Evolutionary conservation across 2,888 invertebrate species (phyloP).

Genomic region (Pseudococcus longispinus): DNA sequence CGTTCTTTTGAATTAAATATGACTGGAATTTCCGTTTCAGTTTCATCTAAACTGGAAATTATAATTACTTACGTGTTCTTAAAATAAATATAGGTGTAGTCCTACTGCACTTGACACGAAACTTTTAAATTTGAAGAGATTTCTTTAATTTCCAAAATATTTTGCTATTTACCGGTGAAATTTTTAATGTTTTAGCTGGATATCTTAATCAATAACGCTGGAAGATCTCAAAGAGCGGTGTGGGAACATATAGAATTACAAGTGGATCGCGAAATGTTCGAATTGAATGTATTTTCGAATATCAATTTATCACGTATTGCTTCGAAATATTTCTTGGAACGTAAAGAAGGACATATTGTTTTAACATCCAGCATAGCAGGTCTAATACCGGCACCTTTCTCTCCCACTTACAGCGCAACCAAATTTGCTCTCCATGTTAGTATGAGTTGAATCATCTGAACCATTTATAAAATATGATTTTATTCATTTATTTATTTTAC

Average conservation of each 20-base stretch:
- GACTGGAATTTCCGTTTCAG: neutral
- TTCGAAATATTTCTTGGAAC: slow-evolving; percentile 70
- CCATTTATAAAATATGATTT: too few relatives aligned
- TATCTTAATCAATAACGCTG: slow-evolving; percentile 82
- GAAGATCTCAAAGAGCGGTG: slow-evolving; percentile 76
- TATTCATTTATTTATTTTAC: slow-evolving; percentile 58
- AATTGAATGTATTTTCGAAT: slow-evolving; percentile 78
- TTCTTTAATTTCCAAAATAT: too few relatives aligned
- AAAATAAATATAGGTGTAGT: too few relatives aligned
- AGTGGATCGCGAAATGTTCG: slow-evolving; percentile 78
- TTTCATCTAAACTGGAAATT: neutral
- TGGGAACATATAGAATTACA: slow-evolving; percentile 75
- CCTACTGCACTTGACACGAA: too few relatives aligned
- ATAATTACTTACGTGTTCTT: too few relatives aligned
- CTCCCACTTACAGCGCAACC: slow-evolving; percentile 74
- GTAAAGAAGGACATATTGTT: slow-evolving; percentile 72
- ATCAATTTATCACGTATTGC: slow-evolving; percentile 75
- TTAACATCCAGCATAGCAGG: slow-evolving; percentile 80
- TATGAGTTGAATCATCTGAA: too few relatives aligned
- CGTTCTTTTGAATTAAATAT: neutral
- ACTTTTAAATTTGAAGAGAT: too few relatives aligned
- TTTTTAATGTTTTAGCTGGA: slow-evolving; percentile 67
- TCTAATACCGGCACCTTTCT: slow-evolving; percentile 71
- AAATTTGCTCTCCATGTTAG: slow-evolving; percentile 80
- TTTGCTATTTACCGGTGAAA: neutral